phyloP scores from a whole-genome alignment of 2,888 invertebrate genomes.

The Agriopis leucophaearia region DNA sequence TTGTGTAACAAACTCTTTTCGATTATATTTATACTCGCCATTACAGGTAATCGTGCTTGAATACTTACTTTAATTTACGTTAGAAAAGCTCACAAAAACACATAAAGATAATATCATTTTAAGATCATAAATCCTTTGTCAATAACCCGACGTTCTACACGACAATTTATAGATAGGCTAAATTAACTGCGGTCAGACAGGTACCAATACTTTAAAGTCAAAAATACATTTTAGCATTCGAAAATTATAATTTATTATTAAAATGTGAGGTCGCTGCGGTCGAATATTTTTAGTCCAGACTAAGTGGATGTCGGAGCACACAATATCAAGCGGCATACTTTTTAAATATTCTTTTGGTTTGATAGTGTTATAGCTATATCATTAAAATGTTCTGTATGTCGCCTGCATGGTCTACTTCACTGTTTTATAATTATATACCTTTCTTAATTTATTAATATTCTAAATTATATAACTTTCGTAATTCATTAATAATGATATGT shows the following conservation, averaged over 20 bases:
- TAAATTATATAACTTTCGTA: too few species aligned
- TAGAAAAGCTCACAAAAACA: not conserved
- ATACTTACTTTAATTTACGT: too few species aligned
- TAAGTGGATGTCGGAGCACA: conserved; percentile 15
- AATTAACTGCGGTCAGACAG: not conserved
- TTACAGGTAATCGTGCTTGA: too few species aligned
- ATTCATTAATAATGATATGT: too few species aligned
- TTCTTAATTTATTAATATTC: too few species aligned
- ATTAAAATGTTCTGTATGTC: too few species aligned
- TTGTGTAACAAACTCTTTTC: too few species aligned
- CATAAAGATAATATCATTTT: not conserved
- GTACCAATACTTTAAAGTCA: conserved; percentile 10
- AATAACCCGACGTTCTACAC: not conserved
- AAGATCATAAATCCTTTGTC: too few species aligned
- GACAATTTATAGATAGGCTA: not conserved
- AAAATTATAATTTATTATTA: conserved; percentile 23
- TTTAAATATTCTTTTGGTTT: not conserved
- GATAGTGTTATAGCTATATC: too few species aligned
- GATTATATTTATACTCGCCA: too few species aligned
- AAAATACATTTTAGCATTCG: conserved; percentile 21
- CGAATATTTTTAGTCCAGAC: conserved; percentile 45
- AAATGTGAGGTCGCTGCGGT: conserved; percentile 37
- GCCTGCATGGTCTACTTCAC: too few species aligned
- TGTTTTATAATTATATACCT: too few species aligned
- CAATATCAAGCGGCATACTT: not conserved